Percentiles rank a stretch among this genome's conserved stretches.
These are phyloP conservation scores for Prolemur simus DNA, from an alignment of 2,113 vertebrate species.

Conservation along the genomic window DNA sequence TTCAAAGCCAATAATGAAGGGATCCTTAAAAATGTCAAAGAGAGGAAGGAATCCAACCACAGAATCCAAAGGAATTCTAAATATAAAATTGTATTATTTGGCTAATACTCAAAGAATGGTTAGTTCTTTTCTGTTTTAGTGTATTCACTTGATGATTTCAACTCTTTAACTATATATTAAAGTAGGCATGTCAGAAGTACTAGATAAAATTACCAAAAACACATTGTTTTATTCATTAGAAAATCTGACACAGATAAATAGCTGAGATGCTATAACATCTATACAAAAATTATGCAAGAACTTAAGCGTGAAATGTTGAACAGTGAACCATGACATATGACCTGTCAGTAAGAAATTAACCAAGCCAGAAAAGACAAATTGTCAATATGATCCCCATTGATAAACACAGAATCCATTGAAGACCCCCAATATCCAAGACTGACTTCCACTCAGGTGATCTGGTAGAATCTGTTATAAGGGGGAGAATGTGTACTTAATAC, in stretches of 20 bases:
- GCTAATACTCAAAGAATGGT: not conserved
- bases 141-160: not conserved
- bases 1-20: conserved; percentile 13
- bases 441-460: not conserved
- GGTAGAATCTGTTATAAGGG: not conserved
- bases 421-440: not conserved
- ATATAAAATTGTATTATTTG: not conserved
- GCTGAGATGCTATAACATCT: not conserved
- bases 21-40: not conserved
- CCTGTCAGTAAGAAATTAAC: not conserved
- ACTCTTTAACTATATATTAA: not conserved
- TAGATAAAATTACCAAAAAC: not conserved
- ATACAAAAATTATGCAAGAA: conserved; percentile 8
- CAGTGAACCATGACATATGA: not conserved
- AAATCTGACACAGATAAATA: not conserved
- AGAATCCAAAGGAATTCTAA: conserved; percentile 36
- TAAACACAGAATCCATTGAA: not conserved
- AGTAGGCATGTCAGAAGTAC: not conserved
- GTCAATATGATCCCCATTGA: not conserved
- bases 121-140: not conserved
- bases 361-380: not conserved
- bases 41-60: conserved; percentile 6
- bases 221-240: not conserved
- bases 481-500: not conserved
- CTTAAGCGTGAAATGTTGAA: conserved; percentile 11